Percentiles rank a stretch among this genome's conserved stretches.
Conservation (phyloP, 2,888 invertebrate genomes). For the Nineta flava region DNA sequence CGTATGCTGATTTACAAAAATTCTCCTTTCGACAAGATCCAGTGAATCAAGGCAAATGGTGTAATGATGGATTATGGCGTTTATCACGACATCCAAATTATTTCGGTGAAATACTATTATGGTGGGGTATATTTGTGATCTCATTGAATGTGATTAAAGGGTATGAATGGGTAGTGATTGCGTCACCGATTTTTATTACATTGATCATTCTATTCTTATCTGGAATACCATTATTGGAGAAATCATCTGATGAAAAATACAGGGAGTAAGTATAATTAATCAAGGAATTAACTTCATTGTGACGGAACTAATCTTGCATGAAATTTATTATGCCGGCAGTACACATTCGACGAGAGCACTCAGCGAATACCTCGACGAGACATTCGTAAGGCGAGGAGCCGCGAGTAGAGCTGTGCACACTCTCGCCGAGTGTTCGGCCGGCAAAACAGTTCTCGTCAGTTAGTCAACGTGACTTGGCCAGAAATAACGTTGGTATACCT, state of each 20-base stretch:
- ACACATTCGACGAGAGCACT: no score
- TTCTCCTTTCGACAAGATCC: constrained; percentile 82
- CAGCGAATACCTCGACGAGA: no score
- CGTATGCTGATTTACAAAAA: constrained; percentile 84
- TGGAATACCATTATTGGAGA: constrained; percentile 77
- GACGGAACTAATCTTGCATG: no score
- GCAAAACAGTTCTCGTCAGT: no score
- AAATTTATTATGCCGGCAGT: no score
- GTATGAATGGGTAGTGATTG: constrained; percentile 69
- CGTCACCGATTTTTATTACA: constrained; percentile 77
- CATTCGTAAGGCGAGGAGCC: no score
- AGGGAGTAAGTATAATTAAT: constrained; percentile 45
- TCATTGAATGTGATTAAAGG: constrained; percentile 74
- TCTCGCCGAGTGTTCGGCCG: no score
- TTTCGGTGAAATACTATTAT: constrained; percentile 83
- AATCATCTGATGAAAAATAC: constrained; percentile 76
- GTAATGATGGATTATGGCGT: constrained; percentile 80
- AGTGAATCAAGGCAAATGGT: constrained; percentile 80
- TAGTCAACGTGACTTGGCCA: no score
- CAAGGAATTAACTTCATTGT: background rate
- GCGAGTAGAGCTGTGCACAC: no score
- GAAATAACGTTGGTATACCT: no score
- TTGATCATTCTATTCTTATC: constrained; percentile 78
- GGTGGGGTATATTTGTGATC: constrained; percentile 89
- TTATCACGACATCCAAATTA: constrained; percentile 87